phyloP scores from a whole-genome alignment of 2,113 vertebrate genomes.

The Pao palembangensis region DNA sequence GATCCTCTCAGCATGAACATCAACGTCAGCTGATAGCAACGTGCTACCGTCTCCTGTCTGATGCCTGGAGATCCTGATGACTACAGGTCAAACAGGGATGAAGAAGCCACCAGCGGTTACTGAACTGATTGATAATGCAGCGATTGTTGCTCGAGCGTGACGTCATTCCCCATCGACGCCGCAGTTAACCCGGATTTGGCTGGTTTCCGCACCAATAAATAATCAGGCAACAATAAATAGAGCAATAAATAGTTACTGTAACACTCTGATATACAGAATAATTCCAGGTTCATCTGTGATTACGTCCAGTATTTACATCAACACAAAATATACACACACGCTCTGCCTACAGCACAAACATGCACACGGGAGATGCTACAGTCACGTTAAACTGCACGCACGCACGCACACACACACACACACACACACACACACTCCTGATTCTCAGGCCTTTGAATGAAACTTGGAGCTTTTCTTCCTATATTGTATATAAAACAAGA shows the following conservation, averaged over 20 bases:
- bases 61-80: not conserved
- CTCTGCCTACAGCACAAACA: slow-evolving; percentile 9
- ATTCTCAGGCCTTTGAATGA: no score
- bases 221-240: slow-evolving; percentile 51
- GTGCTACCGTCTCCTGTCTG: not conserved
- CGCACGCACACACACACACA: no score
- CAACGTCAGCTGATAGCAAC: not conserved
- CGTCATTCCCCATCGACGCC: not conserved
- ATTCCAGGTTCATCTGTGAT: slow-evolving; percentile 52
- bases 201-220: slow-evolving; percentile 27
- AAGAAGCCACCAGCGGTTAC: slow-evolving; percentile 48
- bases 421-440: no score
- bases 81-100: not conserved
- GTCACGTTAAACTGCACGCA: no score
- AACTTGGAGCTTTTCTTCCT: no score
- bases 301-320: slow-evolving; percentile 63
- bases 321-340: slow-evolving; percentile 33
- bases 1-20: slow-evolving; percentile 16
- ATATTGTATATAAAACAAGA: no score
- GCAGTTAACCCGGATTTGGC: slow-evolving; percentile 13
- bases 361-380: no score
- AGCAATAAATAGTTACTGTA: slow-evolving; percentile 60
- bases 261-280: slow-evolving; percentile 59
- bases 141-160: not conserved
- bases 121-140: slow-evolving; percentile 12